Conservation (phyloP, 2,888 invertebrate genomes). For the Acanthococcus lagerstroemiae region DNA sequence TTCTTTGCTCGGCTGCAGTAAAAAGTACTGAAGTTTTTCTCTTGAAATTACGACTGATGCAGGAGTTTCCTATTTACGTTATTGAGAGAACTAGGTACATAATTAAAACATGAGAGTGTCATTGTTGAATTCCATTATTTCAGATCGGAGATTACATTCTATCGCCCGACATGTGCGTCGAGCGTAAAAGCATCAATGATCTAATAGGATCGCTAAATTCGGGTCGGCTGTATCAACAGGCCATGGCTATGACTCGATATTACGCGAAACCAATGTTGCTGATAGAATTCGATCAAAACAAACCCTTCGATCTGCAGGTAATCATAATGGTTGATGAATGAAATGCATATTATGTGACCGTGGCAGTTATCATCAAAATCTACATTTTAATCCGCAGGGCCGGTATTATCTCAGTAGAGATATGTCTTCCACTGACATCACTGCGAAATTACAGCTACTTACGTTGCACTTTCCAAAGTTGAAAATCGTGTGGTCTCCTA, state of each 20-base stretch:
- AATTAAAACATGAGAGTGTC: too few relatives aligned
- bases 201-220: conserved; percentile 89
- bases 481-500: conserved; percentile 91
- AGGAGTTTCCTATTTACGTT: too few relatives aligned
- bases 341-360: too few relatives aligned
- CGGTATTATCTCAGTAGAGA: conserved; percentile 64
- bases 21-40: too few relatives aligned
- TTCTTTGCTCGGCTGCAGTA: too few relatives aligned
- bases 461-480: conserved; percentile 90
- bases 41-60: too few relatives aligned
- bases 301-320: conserved; percentile 80
- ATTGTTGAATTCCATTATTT: conserved; percentile 37
- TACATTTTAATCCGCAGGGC: conserved; percentile 48
- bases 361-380: not conserved
- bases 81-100: too few relatives aligned
- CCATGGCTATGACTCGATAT: conserved; percentile 82
- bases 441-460: conserved; percentile 79
- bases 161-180: conserved; percentile 91
- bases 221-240: conserved; percentile 87
- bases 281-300: conserved; percentile 92
- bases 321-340: conserved; percentile 31
- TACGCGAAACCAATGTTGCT: conserved; percentile 80
- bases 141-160: conserved; percentile 96
- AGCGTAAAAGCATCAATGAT: conserved; percentile 92
- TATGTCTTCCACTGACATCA: conserved; percentile 66